phyloP scores from a whole-genome alignment of 1,140 invertebrate genomes.

The Trichoplusia ni region DNA sequence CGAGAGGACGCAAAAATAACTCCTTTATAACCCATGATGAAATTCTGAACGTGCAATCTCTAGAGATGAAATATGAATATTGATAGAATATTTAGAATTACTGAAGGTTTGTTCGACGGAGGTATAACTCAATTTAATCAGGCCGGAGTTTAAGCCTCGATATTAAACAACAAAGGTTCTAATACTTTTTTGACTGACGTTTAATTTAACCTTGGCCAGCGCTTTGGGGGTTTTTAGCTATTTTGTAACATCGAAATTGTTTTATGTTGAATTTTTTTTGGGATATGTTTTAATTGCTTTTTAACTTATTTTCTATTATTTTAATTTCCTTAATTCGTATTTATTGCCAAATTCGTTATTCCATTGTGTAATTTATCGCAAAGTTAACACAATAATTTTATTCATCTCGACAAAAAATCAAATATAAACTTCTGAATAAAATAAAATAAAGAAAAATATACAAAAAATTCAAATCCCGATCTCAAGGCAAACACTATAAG shows the following conservation, averaged over 20 bases:
- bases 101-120: not conserved
- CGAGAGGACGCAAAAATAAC: no score
- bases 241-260: no score
- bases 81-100: conserved; percentile 7
- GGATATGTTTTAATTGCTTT: no score
- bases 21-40: no score
- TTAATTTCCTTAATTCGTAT: no score
- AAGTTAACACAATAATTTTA: no score
- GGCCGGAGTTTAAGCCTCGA: not conserved
- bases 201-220: no score
- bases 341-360: no score
- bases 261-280: no score
- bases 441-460: conserved; percentile 25
- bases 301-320: no score
- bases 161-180: not conserved
- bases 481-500: conserved; percentile 24
- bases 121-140: conserved; percentile 2
- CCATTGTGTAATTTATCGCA: no score
- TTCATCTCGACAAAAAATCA: not conserved
- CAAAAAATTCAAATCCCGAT: conserved; percentile 11
- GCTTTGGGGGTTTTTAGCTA: no score
- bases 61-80: not conserved
- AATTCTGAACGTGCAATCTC: not conserved
- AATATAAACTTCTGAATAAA: conserved; percentile 17
- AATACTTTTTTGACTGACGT: conserved; percentile 6